Conservation (phyloP, 2,888 invertebrate genomes). For the Tetragonula carbonaria region DNA sequence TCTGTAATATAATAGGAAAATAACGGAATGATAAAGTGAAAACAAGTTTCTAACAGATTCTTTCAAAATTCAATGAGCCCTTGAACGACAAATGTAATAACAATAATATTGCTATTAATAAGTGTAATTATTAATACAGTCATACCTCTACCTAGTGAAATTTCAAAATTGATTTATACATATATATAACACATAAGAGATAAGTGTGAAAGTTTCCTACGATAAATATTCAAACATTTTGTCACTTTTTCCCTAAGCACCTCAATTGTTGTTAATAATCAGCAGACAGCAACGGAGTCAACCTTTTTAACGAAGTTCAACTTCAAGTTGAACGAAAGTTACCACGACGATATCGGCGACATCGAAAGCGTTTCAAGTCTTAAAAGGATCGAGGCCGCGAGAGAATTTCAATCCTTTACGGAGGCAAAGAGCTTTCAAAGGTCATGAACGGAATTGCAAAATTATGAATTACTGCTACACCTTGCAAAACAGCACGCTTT, state of each 20-base stretch:
- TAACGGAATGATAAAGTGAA: too few relatives aligned
- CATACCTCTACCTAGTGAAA: neutral
- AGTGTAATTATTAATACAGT: neutral
- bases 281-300: neutral
- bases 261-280: neutral
- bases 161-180: neutral
- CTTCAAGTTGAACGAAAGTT: neutral
- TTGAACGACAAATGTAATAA: neutral
- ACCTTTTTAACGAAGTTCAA: constrained; percentile 15
- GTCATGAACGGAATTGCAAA: constrained; percentile 1
- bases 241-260: neutral
- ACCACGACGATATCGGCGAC: constrained; percentile 7
- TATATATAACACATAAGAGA: neutral
- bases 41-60: too few relatives aligned
- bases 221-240: neutral
- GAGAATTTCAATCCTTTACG: constrained; percentile 29
- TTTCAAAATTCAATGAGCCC: too few relatives aligned
- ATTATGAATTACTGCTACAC: neutral
- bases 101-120: neutral
- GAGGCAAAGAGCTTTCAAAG: neutral
- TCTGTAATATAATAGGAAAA: too few relatives aligned
- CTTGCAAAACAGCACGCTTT: neutral
- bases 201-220: neutral
- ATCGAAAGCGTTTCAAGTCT: constrained; percentile 26
- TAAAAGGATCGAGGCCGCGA: constrained; percentile 12